These are phyloP conservation scores for Darevskia mixta DNA, from an alignment of 2,797 vertebrate genomes.

Conservation along the genomic window DNA sequence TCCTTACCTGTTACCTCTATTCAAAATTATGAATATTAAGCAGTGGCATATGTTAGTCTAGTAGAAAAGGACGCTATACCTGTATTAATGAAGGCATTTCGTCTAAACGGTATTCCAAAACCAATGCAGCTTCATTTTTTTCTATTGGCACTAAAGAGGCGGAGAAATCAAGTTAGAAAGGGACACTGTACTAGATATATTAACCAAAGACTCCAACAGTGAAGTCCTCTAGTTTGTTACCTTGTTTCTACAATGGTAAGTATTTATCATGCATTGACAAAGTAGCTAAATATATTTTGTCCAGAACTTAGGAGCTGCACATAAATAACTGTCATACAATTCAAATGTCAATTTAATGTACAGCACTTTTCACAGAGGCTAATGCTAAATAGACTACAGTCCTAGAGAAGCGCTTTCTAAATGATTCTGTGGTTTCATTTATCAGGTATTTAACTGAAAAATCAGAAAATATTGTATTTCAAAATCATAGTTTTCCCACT, in stretches of 20 bases:
- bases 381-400: neutral
- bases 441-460: neutral
- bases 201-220: conserved; percentile 7
- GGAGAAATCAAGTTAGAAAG: conserved; percentile 46
- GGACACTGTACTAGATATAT: conserved; percentile 14
- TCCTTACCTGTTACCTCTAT: neutral
- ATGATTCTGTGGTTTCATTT: neutral
- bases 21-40: neutral
- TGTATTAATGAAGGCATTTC: conserved; percentile 65
- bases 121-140: neutral
- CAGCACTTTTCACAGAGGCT: neutral
- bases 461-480: neutral
- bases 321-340: neutral
- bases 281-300: neutral
- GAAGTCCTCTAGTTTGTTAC: neutral
- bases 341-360: neutral
- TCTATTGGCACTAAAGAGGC: conserved; percentile 34
- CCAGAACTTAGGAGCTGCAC: neutral
- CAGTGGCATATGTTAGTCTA: conserved; percentile 4
- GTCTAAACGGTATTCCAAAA: conserved; percentile 21
- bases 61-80: conserved; percentile 46
- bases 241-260: conserved; percentile 15
- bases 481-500: neutral
- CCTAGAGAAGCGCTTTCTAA: neutral
- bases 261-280: conserved; percentile 6